Conservation (phyloP, 2,113 vertebrate genomes). For the Drymodes brunneopygia region DNA sequence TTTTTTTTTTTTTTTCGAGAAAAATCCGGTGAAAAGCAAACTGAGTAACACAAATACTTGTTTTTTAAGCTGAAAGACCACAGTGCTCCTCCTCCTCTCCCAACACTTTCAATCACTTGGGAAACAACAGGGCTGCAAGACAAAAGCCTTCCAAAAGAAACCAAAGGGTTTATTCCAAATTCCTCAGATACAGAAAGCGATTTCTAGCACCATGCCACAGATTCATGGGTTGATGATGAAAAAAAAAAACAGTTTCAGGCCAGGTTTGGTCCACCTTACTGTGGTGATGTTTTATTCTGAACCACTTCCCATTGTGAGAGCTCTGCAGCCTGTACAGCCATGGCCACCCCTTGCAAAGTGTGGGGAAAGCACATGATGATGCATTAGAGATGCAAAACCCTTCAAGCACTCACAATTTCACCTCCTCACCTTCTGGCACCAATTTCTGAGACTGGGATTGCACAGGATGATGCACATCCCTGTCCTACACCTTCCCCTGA, state of each 20-base stretch:
- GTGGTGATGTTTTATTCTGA: neutral
- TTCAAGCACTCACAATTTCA: neutral
- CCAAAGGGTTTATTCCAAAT: neutral
- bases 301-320: neutral
- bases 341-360: accelerated
- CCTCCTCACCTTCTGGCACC: neutral
- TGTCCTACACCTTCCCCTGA: neutral
- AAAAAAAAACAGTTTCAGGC: neutral
- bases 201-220: neutral
- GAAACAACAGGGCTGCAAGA: neutral
- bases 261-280: neutral
- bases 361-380: too few species aligned
- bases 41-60: neutral
- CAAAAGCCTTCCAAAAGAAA: neutral
- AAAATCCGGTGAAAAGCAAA: neutral
- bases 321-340: neutral
- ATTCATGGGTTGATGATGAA: neutral
- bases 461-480: neutral
- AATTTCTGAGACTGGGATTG: neutral
- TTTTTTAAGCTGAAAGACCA: neutral
- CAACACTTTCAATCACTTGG: neutral
- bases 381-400: neutral
- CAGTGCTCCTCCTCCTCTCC: neutral
- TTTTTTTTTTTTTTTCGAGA: neutral
- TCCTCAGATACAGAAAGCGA: neutral